These are phyloP conservation scores for Zaprionus africanus DNA, from an alignment of 1,140 invertebrate species.

Conservation along the genomic window DNA sequence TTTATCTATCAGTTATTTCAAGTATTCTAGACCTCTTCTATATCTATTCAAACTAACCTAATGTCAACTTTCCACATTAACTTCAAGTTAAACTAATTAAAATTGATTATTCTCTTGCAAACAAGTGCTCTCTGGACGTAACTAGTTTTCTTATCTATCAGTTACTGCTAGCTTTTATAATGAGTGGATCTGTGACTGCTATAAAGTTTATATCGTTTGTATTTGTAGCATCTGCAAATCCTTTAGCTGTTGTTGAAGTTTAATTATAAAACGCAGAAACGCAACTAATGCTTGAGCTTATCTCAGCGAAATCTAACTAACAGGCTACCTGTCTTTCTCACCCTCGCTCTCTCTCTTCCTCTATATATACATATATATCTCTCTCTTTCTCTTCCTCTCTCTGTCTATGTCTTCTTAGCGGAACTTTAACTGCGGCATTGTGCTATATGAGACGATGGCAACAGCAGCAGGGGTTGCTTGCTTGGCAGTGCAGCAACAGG, in stretches of 20 bases:
- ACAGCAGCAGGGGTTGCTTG: not conserved
- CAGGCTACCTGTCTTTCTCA: not conserved
- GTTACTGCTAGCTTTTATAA: not conserved
- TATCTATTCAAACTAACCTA: too few species aligned
- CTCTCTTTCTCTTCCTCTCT: not conserved
- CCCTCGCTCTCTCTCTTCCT: not conserved
- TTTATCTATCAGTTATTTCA: too few species aligned
- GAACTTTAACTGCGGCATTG: constrained; percentile 21
- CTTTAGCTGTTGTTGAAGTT: not conserved
- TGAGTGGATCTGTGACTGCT: not conserved
- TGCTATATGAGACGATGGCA: not conserved
- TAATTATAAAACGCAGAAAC: constrained; percentile 5
- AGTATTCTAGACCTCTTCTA: too few species aligned
- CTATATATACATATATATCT: not conserved
- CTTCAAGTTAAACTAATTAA: not conserved
- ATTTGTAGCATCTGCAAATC: not conserved
- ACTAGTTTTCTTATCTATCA: not conserved
- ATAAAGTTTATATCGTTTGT: not conserved
- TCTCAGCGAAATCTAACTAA: not conserved
- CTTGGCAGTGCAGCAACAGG: not conserved
- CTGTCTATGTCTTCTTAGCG: not conserved
- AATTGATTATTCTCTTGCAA: not conserved
- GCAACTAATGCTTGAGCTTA: not conserved
- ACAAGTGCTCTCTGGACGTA: not conserved
- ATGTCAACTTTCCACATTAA: not conserved